Evolutionary conservation across 2,113 vertebrate species (phyloP), one percentile per base, ranked within the genome.

Genomic region (Struthio camelus): DNA sequence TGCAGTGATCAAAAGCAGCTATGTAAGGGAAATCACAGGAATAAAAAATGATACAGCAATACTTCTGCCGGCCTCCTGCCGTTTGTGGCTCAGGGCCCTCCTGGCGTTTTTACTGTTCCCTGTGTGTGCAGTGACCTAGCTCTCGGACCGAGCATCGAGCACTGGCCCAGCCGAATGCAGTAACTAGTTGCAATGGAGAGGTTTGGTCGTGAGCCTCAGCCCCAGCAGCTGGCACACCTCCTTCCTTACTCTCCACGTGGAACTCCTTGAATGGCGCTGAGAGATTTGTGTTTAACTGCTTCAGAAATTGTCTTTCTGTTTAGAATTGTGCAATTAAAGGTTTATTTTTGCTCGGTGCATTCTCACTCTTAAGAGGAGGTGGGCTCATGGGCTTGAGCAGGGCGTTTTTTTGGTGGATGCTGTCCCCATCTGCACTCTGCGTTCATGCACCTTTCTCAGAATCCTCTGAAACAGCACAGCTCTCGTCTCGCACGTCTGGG

Each of bases 51-150:
- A 18, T 48, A 48, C 46, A 48, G 46, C 18, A 48, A 48, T 48
- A 48, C 24, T 56, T 56, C 50, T 72, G 15, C 40, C 48, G 69
- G 72, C 34, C 10, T 77, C 34, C 40, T 30, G 13, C 5, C 23
- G 2, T 10, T 54, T 0, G 0, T 36, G 34, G n/a, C 36, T 72
- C 14, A 2, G 53, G 51, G 25, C 10, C 17, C 64, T 66, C 4
- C 28, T 0, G 9, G 16, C 28, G 20, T 61, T 80, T 73, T 54
- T 59, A 1, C 30, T 70, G 27, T 14, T 30, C 34, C 54, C 10
- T 61, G 44, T 38, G 40, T 22, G 19, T 7, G 9, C 61, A 46
- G 5, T 22, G 65, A 46, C 7, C 56, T 19, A 8, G 59, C 30
- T 5, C 36, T 22, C 24, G 30, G 27, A 61, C 10, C 28, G 22